Conservation (phyloP, 2,113 vertebrate species). For the Tetraodon nigroviridis region DNA sequence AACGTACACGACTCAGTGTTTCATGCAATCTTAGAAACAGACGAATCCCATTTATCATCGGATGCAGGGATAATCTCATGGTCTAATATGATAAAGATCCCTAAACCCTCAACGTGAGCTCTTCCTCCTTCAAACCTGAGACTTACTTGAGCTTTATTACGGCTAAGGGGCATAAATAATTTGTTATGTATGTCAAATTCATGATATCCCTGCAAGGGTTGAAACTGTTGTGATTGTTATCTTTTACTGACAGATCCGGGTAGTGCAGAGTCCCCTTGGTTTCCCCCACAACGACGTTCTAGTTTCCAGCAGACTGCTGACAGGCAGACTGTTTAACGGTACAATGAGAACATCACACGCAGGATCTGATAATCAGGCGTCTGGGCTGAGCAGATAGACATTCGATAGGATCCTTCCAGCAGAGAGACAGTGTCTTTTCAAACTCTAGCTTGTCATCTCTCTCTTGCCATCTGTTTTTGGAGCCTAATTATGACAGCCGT, state of each 20-base stretch:
- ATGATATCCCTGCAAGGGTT: conserved; percentile 8
- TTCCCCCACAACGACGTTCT: conserved; percentile 7
- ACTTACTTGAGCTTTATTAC: conserved; percentile 7
- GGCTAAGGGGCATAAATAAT: conserved; percentile 23
- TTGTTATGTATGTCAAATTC: conserved; percentile 25
- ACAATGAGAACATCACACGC: conserved; percentile 3
- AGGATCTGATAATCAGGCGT: conserved; percentile 28
- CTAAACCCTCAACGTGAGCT: background rate
- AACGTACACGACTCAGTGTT: background rate
- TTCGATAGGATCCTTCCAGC: conserved; percentile 12
- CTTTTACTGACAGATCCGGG: conserved; percentile 28
- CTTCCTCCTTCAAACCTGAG: background rate
- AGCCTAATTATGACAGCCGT: conserved; percentile 50
- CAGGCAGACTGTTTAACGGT: conserved; percentile 13
- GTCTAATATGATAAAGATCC: background rate
- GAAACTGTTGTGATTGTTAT: conserved; percentile 11
- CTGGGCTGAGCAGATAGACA: conserved; percentile 17
- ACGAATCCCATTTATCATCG: background rate
- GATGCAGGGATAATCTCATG: background rate
- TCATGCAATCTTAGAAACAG: background rate
- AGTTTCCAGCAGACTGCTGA: conserved; percentile 17
- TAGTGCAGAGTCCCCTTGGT: background rate
- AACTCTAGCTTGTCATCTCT: conserved; percentile 37
- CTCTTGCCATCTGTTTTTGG: conserved; percentile 55
- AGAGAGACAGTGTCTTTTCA: conserved; percentile 37